Conservation (phyloP, 2,797 vertebrate genomes). For the Podarcis siculus region DNA sequence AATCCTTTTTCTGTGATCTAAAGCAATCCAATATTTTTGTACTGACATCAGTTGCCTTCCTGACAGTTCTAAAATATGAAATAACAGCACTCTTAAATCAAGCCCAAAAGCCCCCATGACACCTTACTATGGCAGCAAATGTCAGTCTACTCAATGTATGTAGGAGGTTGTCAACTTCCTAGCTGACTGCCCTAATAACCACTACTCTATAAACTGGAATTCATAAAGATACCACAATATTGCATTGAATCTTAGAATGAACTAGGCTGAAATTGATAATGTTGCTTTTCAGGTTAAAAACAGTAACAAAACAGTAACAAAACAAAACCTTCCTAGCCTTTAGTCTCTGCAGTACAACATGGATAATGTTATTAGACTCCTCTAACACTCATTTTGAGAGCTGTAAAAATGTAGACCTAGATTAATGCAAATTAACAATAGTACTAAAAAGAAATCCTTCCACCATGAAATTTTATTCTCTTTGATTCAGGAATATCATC, state of each 20-base stretch:
- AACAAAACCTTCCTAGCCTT: slow-evolving; percentile 6
- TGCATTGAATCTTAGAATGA: slow-evolving; percentile 54
- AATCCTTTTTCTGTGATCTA: slow-evolving; percentile 73
- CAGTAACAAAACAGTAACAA: neutral
- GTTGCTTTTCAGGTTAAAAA: slow-evolving; percentile 33
- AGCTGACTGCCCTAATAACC: slow-evolving; percentile 67
- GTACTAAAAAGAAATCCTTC: neutral
- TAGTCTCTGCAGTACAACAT: slow-evolving; percentile 10
- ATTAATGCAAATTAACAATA: slow-evolving; percentile 16
- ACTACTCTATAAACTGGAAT: slow-evolving; percentile 63
- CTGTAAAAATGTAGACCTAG: neutral
- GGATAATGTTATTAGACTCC: slow-evolving; percentile 28
- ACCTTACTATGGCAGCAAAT: slow-evolving; percentile 82
- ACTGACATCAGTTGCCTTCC: slow-evolving; percentile 84
- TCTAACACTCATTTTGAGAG: slow-evolving; percentile 3
- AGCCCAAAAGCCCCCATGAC: slow-evolving; percentile 81
- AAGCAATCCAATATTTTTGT: slow-evolving; percentile 82
- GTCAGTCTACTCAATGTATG: slow-evolving; percentile 79
- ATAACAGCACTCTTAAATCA: slow-evolving; percentile 89
- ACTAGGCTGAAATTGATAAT: slow-evolving; percentile 30
- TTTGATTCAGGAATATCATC: slow-evolving; percentile 40
- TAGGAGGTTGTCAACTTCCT: slow-evolving; percentile 79
- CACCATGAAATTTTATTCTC: slow-evolving; percentile 4
- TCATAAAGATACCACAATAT: slow-evolving; percentile 49
- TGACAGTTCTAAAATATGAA: slow-evolving; percentile 89